These are phyloP conservation scores for Lymantria dispar DNA, from an alignment of 2,888 invertebrate species.

Conservation along the genomic window DNA sequence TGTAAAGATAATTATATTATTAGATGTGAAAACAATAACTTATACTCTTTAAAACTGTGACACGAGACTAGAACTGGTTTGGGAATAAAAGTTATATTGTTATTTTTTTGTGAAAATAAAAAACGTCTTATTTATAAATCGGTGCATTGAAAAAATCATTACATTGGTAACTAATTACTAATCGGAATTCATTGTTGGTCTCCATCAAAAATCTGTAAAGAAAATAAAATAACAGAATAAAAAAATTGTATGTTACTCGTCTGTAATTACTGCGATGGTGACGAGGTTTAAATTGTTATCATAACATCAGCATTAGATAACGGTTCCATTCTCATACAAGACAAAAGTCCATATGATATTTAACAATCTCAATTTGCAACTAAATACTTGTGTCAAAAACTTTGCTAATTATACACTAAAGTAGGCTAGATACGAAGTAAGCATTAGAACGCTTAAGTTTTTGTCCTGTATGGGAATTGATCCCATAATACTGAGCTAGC, in stretches of 20 bases:
- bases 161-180: constrained; percentile 56
- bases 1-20: constrained; percentile 20
- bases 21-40: constrained; percentile 54
- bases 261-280: no score
- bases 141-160: constrained; percentile 34
- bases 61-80: constrained; percentile 78
- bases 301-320: no score
- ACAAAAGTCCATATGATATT: no score
- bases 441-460: no score
- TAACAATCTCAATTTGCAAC: no score
- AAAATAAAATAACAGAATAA: constrained; percentile 28
- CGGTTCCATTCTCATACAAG: no score
- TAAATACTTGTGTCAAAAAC: no score
- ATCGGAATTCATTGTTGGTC: constrained; percentile 34
- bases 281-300: no score
- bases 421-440: no score
- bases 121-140: constrained; percentile 25
- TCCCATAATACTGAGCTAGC: no score
- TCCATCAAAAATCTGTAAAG: constrained; percentile 70
- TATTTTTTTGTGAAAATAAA: constrained; percentile 28
- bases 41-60: constrained; percentile 77
- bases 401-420: no score
- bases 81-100: constrained; percentile 52
- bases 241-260: neutral
- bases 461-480: no score